These are phyloP conservation scores for Phrynosoma platyrhinos DNA, from an alignment of 2,113 vertebrate genomes.

Conservation along the genomic window DNA sequence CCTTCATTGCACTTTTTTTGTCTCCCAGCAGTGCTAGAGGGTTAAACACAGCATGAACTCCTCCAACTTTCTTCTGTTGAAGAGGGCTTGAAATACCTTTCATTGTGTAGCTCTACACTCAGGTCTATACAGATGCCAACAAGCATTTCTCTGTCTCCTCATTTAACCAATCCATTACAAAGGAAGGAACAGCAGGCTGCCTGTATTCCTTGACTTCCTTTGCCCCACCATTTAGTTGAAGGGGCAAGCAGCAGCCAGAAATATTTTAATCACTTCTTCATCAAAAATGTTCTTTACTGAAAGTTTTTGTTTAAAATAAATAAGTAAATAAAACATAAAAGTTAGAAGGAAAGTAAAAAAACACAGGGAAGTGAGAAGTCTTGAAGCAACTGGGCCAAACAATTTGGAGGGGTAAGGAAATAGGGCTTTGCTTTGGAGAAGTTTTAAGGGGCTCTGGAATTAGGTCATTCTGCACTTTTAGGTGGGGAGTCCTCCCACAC, in stretches of 20 bases:
- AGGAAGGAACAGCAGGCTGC: not conserved
- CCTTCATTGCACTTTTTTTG: not conserved
- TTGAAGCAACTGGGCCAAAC: not conserved
- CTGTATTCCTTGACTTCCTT: conserved; percentile 33
- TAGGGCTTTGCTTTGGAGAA: not conserved
- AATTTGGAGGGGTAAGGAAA: not conserved
- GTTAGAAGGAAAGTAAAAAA: conserved; percentile 3
- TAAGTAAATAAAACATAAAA: conserved; percentile 8
- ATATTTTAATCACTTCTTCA: conserved; percentile 67
- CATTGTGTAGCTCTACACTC: not conserved
- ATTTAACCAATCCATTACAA: not conserved
- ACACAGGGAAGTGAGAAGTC: accelerated
- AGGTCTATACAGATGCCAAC: not conserved
- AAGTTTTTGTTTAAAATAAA: not conserved
- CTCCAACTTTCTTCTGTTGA: not conserved
- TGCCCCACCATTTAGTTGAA: conserved; percentile 59
- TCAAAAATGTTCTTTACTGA: conserved; percentile 49
- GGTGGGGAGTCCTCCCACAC: not conserved
- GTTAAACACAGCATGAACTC: not conserved
- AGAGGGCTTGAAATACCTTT: conserved; percentile 13
- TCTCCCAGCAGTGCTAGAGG: not conserved
- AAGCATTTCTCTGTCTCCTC: not conserved
- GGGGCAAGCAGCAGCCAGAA: conserved; percentile 51
- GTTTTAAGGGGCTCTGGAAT: accelerated
- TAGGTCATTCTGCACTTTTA: accelerated